Evolutionary conservation across 2,797 vertebrate genomes (phyloP).

Genomic region (Platalea minor): DNA sequence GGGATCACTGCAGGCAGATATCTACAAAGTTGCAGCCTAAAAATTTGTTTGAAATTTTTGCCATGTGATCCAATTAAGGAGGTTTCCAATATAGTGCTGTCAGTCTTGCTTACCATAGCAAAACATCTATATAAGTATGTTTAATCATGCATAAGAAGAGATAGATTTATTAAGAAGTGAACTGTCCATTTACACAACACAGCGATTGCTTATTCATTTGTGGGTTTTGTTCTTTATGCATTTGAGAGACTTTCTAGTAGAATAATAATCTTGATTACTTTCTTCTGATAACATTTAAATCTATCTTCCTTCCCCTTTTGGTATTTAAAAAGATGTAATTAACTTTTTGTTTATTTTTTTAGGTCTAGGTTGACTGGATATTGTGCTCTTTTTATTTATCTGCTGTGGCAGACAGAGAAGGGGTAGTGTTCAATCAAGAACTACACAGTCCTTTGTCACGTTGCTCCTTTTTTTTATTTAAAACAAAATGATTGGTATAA

Average conservation of each 20-base stretch:
- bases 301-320: not conserved
- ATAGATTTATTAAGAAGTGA: not conserved
- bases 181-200: not conserved
- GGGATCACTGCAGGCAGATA: not conserved
- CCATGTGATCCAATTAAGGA: not conserved
- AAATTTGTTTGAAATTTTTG: not conserved
- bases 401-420: not conserved
- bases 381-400: not conserved
- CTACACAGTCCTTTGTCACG: not conserved
- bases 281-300: not conserved
- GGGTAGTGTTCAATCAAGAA: not conserved
- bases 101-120: not conserved
- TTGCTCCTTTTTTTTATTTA: not conserved
- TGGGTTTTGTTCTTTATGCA: not conserved
- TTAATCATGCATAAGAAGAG: not conserved
- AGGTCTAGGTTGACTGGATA: not conserved
- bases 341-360: not conserved
- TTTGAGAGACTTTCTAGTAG: not conserved
- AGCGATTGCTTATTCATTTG: not conserved
- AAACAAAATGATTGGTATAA: not conserved
- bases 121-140: not conserved
- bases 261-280: conserved; percentile 13
- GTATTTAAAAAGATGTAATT: not conserved
- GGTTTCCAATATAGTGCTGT: not conserved
- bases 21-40: not conserved